Evolutionary conservation across 2,888 invertebrate species (phyloP).

Genomic region (Drosophila nr. fundita): DNA sequence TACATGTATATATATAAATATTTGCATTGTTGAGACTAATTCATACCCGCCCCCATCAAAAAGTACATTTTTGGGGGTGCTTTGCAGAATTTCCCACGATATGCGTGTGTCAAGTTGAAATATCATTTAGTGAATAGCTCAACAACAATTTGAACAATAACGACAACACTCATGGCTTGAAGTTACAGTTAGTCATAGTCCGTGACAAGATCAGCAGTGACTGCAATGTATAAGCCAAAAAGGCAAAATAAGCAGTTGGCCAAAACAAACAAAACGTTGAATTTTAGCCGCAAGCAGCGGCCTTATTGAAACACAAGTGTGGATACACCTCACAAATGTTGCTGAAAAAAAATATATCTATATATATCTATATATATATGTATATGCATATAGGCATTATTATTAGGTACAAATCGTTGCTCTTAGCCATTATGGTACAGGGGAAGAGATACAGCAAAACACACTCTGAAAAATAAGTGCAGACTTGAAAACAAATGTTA

Average conservation of each 20-base stretch:
- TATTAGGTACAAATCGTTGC: slow-evolving; percentile 21
- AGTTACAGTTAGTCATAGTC: slow-evolving; percentile 47
- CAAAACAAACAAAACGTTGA: slow-evolving; percentile 41
- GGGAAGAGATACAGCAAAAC: slow-evolving; percentile 1
- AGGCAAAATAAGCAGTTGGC: slow-evolving; percentile 5
- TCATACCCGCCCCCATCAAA: slow-evolving; percentile 51
- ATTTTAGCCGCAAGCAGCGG: slow-evolving; percentile 47
- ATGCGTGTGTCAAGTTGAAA: slow-evolving; percentile 50
- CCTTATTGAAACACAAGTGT: slow-evolving; percentile 64
- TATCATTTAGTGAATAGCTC: slow-evolving; percentile 40
- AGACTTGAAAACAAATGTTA: neutral
- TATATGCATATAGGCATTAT: neutral
- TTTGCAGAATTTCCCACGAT: slow-evolving; percentile 37
- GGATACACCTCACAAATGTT: slow-evolving; percentile 23
- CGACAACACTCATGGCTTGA: slow-evolving; percentile 21
- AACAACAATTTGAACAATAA: slow-evolving; percentile 30
- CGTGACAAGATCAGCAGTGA: slow-evolving; percentile 33
- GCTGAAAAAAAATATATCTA: neutral
- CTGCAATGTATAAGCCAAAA: neutral
- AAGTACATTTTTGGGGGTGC: slow-evolving; percentile 12
- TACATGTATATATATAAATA: neutral
- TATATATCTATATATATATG: neutral
- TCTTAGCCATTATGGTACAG: slow-evolving; percentile 37
- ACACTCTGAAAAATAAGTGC: neutral
- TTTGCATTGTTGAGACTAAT: slow-evolving; percentile 15